A percentile compares a stretch with the other conserved stretches of the same genome.
phyloP scores from a whole-genome alignment of 1,140 invertebrate species.

The Drosophila ironensis region DNA sequence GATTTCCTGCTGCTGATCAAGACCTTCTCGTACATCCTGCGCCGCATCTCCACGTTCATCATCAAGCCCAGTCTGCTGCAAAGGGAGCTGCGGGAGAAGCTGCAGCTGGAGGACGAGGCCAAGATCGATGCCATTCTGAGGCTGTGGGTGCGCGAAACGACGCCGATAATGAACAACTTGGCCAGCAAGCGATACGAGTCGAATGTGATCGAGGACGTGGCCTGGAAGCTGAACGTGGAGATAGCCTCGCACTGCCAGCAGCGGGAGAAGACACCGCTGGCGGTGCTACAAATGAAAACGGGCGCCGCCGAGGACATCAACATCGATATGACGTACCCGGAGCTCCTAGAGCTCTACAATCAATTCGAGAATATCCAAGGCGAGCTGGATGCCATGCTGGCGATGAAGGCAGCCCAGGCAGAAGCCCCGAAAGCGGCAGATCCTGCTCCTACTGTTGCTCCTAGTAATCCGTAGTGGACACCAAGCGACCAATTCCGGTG shows the following conservation, averaged over 20 bases:
- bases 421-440: background rate
- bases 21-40: conserved; percentile 80
- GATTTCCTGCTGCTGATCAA: conserved; percentile 79
- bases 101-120: conserved; percentile 76
- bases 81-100: conserved; percentile 73
- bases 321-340: conserved; percentile 78
- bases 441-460: background rate
- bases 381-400: conserved; percentile 72
- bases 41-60: conserved; percentile 78
- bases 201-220: conserved; percentile 78
- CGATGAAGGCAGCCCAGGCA: conserved; percentile 38
- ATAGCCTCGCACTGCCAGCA: conserved; percentile 80
- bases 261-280: conserved; percentile 70
- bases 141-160: conserved; percentile 76
- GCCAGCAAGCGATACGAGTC: conserved; percentile 74
- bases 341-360: conserved; percentile 74
- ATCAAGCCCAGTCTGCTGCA: conserved; percentile 78
- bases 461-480: conserved; percentile 3
- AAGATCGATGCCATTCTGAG: conserved; percentile 81
- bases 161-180: conserved; percentile 75
- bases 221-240: conserved; percentile 79
- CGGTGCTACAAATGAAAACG: conserved; percentile 72
- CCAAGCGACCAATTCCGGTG: conserved; percentile 2
- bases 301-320: conserved; percentile 75
- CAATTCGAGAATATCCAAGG: conserved; percentile 77